Evolutionary conservation across 2,797 vertebrate species (phyloP), one percentile per base, ranked within the genome.

Genomic region (Hoplostethus mediterraneus): DNA sequence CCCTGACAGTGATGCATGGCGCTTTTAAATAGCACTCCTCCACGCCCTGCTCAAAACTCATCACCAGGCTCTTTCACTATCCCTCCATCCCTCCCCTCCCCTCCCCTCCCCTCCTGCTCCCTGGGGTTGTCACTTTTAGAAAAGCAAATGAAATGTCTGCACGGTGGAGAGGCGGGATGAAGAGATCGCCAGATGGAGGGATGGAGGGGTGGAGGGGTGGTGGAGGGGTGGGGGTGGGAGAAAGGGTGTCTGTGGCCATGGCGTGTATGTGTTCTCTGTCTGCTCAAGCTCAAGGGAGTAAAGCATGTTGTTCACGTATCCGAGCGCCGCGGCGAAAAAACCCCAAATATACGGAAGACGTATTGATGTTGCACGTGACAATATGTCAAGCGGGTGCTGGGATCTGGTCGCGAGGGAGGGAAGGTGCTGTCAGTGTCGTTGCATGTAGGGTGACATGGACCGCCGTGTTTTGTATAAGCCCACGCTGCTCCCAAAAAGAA

Each of bases 1-100:
- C 53, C 38, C 83, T 94, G 94, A 95, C 94, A 95, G 89, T 94
- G 94, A 95, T 94, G 92, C 94, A 95, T 95, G 90, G 92, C 80
- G 87, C 91, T 94, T 94, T 94, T 95, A 94, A 95, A 95, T 92
- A 93, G 92, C 93, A 90, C 88, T 92, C 92, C 87, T 93, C 92
- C 92, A 93, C 87, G 71, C 92, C 89, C 91, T 73, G 87, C 93
- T 93, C 93, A 87, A 91, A 94, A 92, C 91, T 89, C 92, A 93
- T 93, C 92, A 92, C 88, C 70, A 74, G 81, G 79, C 86, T 89
- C 83, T 87, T 89, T 86, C 87, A 81, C 88, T 70, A 85, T 80
- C 83, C 81, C 84, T 67, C 79, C 81, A 73, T 80, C 71, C 16
- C 53, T 45, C 63, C 83, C 80, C 84, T 67, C 77, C 25, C 12